Evolutionary conservation across 2,888 invertebrate genomes (phyloP).

Genomic region (Melanchra persicariae): DNA sequence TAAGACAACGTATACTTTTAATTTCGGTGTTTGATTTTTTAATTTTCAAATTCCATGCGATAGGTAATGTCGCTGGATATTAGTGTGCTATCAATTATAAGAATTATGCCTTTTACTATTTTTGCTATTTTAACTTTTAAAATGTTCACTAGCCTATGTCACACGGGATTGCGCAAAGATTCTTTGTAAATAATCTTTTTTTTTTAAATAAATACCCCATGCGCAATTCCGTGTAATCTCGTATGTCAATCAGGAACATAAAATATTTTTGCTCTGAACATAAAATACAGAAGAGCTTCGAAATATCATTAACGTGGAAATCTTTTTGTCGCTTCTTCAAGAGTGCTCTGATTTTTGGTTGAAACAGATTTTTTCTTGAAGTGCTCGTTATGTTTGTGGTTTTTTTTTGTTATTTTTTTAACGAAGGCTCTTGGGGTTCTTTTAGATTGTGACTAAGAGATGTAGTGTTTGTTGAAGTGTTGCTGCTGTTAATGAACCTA

Average conservation of each 20-base stretch:
- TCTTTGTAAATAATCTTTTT: too few relatives aligned
- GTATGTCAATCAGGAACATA: constrained; percentile 20
- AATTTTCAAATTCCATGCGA: too few relatives aligned
- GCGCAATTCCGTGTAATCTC: not conserved
- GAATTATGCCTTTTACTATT: too few relatives aligned
- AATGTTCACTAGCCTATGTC: too few relatives aligned
- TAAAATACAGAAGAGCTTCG: constrained; percentile 18
- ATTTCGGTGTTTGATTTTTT: too few relatives aligned
- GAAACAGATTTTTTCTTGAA: constrained; percentile 30
- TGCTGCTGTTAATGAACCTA: too few relatives aligned
- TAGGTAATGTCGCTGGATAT: too few relatives aligned
- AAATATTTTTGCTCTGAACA: constrained; percentile 6
- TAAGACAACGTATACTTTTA: too few relatives aligned
- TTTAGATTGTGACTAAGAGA: not conserved
- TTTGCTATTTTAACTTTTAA: too few relatives aligned
- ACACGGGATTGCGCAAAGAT: too few relatives aligned
- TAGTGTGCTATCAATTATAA: too few relatives aligned
- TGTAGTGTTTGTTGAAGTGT: not conserved
- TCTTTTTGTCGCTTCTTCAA: constrained; percentile 19
- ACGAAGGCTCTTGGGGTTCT: constrained; percentile 10
- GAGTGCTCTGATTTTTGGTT: constrained; percentile 32
- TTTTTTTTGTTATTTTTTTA: constrained; percentile 16
- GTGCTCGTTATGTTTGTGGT: constrained; percentile 42
- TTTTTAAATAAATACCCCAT: constrained; percentile 31
- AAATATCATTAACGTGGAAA: constrained; percentile 39